Evolutionary conservation across 1,140 invertebrate genomes (phyloP), one percentile per base, ranked within the genome.

Genomic region (Drosophila ogumai): DNA sequence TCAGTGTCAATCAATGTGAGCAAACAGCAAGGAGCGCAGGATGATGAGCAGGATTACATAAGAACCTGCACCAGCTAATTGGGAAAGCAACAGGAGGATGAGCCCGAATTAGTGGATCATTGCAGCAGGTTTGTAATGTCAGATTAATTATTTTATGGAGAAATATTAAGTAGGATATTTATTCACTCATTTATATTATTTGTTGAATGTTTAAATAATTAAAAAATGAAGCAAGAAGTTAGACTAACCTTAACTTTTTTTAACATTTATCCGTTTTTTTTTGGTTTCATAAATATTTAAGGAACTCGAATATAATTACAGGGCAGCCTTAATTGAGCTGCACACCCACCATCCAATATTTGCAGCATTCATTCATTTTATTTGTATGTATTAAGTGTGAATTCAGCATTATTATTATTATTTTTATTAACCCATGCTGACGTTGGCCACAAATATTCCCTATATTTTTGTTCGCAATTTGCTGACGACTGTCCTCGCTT

Each of bases 1-100:
- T 79, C 79, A 79, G 82, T 80, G 84, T 87, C 82, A 77, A 87
- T 87, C 82, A 88, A 87, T 88, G 60, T 65, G 84, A 46, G 66
- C 75, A 82, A 86, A 82, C 82, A 85, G 59, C 38, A 65, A 49
- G 47, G 67, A 61, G 59, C 64, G 52, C 28, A 54, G 74, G 31
- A 50, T 67, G 61, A 68, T 52, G 65, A 59, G 80, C 67, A 64
- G 82, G 46, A 47, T 47, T 47, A 84, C 6, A 38, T n/a, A 25
- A 22, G 75, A 77, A 71, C 72, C 80, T 82, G 82, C 66, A 56
- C 59, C 67, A 69, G 49, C 76, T 87, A 87, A 87, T 87, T 88
- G 66, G 61, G 68, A 47, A 52, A 58, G 47, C 43, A 84, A 69
- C 38, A 64, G 56, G 40, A 73, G 43, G 7, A 31, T 67, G 44